Percentiles rank a stretch among this genome's conserved stretches.
Conservation (phyloP, 1,140 invertebrate species). For the Cydia splendana region DNA sequence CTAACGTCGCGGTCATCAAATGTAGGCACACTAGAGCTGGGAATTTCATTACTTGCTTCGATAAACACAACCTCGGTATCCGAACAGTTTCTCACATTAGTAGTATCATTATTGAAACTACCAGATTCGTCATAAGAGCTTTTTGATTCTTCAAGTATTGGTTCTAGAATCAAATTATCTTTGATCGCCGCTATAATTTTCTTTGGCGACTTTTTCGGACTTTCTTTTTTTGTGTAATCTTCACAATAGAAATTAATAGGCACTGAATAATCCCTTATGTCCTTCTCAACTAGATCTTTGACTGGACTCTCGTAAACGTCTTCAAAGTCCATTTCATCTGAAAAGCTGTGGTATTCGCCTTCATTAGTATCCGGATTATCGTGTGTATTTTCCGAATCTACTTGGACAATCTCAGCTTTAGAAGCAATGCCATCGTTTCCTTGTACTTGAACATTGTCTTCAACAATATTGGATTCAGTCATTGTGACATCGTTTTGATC, state of each 20-base stretch:
- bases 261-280: slow-evolving; percentile 75
- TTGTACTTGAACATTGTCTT: neutral
- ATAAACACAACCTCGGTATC: neutral
- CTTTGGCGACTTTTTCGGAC: slow-evolving; percentile 53
- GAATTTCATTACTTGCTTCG: neutral
- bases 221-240: slow-evolving; percentile 57
- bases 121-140: slow-evolving; percentile 61
- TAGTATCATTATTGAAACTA: slow-evolving; percentile 35
- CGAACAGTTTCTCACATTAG: neutral
- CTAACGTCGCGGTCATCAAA: neutral
- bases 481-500: slow-evolving; percentile 17
- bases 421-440: slow-evolving; percentile 18
- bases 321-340: slow-evolving; percentile 67
- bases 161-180: slow-evolving; percentile 53
- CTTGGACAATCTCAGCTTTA: slow-evolving; percentile 24
- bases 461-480: slow-evolving; percentile 21
- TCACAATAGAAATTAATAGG: slow-evolving; percentile 71
- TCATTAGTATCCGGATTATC: slow-evolving; percentile 28
- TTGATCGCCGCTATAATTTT: slow-evolving; percentile 48
- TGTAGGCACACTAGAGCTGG: neutral
- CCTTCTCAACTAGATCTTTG: slow-evolving; percentile 72
- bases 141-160: slow-evolving; percentile 73
- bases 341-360: slow-evolving; percentile 72
- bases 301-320: slow-evolving; percentile 73
- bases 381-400: neutral